phyloP scores from a whole-genome alignment of 2,888 invertebrate species.

The Sepioteuthis lessoniana region DNA sequence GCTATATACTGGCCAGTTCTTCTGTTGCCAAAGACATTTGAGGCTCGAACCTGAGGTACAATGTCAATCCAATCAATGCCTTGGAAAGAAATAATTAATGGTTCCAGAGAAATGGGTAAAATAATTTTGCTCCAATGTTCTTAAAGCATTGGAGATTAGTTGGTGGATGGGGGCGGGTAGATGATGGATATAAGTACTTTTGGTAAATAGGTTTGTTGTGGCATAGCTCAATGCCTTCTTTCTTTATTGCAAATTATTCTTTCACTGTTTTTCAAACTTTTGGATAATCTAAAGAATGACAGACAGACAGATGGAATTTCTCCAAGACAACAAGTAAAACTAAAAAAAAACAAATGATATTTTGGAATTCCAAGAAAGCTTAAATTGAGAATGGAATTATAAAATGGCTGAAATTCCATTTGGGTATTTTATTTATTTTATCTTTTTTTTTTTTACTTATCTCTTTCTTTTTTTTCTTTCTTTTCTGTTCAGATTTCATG shows the following conservation, averaged over 20 bases:
- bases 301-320: too few species aligned
- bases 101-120: not conserved
- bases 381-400: too few species aligned
- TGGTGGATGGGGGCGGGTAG: not conserved
- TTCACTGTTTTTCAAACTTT: not conserved
- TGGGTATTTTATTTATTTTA: too few species aligned
- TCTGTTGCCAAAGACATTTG: not conserved
- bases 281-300: too few species aligned
- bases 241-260: not conserved
- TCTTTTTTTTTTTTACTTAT: too few species aligned
- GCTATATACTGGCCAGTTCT: conserved; percentile 18
- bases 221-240: not conserved
- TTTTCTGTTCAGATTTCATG: too few species aligned
- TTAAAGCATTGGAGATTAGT: not conserved
- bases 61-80: conserved; percentile 33
- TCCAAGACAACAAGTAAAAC: too few species aligned
- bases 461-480: too few species aligned
- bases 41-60: not conserved
- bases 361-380: too few species aligned
- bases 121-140: not conserved
- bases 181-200: not conserved
- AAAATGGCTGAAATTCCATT: too few species aligned
- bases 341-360: too few species aligned
- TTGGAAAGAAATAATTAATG: conserved; percentile 23
- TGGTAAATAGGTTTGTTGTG: not conserved